Evolutionary conservation across 2,113 vertebrate genomes (phyloP).

Genomic region (Edolisoma coerulescens): DNA sequence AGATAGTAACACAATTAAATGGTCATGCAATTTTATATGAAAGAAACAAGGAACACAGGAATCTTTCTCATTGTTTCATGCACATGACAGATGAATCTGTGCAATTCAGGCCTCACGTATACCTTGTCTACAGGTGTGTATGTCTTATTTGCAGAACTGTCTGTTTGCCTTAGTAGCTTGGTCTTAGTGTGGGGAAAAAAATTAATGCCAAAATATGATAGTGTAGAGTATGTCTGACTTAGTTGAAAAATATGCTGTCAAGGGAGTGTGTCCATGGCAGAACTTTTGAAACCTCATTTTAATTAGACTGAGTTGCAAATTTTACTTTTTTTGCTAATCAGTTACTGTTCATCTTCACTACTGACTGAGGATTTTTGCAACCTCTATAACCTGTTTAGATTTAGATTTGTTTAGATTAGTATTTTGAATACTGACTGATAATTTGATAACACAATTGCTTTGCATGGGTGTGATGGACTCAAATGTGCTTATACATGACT

Average conservation of each 20-base stretch:
- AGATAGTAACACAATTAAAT: accelerated
- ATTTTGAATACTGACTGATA: background rate
- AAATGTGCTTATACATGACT: background rate
- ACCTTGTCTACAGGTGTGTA: background rate
- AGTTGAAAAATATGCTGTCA: background rate
- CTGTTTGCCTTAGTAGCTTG: background rate
- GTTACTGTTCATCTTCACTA: background rate
- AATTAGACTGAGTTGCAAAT: background rate
- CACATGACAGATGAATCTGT: background rate
- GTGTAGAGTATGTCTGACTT: background rate
- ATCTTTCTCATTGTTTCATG: background rate
- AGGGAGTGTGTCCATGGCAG: background rate
- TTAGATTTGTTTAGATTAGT: too few species aligned
- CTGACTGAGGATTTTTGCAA: background rate
- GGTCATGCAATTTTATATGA: background rate
- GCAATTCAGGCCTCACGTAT: background rate
- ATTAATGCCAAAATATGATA: background rate
- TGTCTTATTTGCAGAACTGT: background rate
- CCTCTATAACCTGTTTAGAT: background rate
- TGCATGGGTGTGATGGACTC: background rate
- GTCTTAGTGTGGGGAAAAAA: background rate
- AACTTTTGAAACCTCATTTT: background rate
- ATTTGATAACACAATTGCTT: background rate
- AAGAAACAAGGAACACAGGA: background rate
- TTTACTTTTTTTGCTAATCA: background rate